Base-by-base conservation (phyloP, 2,113 vertebrate genomes). In the Vulpes ferrilata region DNA sequence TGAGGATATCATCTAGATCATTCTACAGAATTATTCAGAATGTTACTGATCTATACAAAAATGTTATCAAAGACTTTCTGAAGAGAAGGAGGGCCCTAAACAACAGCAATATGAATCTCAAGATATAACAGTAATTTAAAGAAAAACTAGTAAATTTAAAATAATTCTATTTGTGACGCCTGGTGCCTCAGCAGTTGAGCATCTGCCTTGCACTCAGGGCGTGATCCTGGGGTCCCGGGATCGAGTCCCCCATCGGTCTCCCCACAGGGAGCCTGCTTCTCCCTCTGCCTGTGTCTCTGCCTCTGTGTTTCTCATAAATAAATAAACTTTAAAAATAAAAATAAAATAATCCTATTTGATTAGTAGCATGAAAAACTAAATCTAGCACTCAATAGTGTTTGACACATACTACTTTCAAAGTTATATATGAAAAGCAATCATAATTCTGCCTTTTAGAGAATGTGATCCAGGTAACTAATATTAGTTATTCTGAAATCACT, bases 121-220 rank as follows among this genome's bases (percentile, higher is more conserved):
- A 60, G 20, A 85, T n/a, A 5, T 53, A 84, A 78, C 65, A 88
- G 27, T 81, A 25, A 35, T 82, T 87, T n/a, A 71, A 86, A 96
- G 23, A 74, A 86, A 96, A n/a, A 74, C 32, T 35, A 69, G 7
- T 87, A 60, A 81, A 59, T 65, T 93, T 83, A 30, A 95, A 93
- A 76, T 80, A 84, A 73, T 19, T 8, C 16, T n/a, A 35, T 12
- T 25, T 83, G 64, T 43, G 43, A 43, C 4, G 7, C 43, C 43
- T 43, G 43, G 7, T 43, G 43, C 6, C 7, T 7, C 43, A 43
- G 43, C 43, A 43, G 43, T 43, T 43, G 43, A 43, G 7, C 38
- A 7, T 43, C 43, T 43, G 43, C 43, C 43, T 7, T 43, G 43
- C 43, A 43, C 43, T 43, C 43, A 43, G 43, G 43, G 43, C 7